Conservation (phyloP, 1,140 invertebrate genomes). For the Ceratoteleas bidentatus region DNA sequence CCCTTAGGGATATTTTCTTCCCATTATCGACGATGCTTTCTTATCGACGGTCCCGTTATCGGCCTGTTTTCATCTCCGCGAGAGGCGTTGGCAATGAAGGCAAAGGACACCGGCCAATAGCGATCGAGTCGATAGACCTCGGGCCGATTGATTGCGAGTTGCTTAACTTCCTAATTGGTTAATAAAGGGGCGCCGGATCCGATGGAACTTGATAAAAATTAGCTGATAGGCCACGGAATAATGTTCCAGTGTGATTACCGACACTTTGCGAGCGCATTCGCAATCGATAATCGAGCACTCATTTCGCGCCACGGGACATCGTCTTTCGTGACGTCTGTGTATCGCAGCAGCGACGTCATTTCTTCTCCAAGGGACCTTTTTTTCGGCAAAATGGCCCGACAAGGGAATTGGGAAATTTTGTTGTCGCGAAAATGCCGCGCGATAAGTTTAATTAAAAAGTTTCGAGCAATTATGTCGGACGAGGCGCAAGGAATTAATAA, state of each 20-base stretch:
- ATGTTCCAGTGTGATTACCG: constrained; percentile 37
- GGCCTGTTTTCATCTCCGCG: constrained; percentile 18
- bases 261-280: constrained; percentile 29
- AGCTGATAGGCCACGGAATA: constrained; percentile 39
- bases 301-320: constrained; percentile 42
- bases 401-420: neutral
- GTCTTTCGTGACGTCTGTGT: constrained; percentile 32
- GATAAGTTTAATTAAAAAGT: too few relatives aligned
- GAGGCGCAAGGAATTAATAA: too few relatives aligned
- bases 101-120: constrained; percentile 27
- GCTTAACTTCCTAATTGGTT: constrained; percentile 49
- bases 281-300: constrained; percentile 57
- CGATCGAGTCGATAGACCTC: constrained; percentile 19
- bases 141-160: constrained; percentile 25
- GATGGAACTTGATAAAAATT: constrained; percentile 52
- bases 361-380: too few relatives aligned
- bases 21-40: constrained; percentile 3
- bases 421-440: neutral
- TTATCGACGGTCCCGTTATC: constrained; percentile 8
- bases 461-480: too few relatives aligned
- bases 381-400: too few relatives aligned
- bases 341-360: too few relatives aligned
- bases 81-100: constrained; percentile 16
- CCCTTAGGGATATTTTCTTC: too few relatives aligned
- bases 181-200: constrained; percentile 42